Conservation (phyloP, 2,888 invertebrate genomes). For the Drepanosiphum platanoidis region DNA sequence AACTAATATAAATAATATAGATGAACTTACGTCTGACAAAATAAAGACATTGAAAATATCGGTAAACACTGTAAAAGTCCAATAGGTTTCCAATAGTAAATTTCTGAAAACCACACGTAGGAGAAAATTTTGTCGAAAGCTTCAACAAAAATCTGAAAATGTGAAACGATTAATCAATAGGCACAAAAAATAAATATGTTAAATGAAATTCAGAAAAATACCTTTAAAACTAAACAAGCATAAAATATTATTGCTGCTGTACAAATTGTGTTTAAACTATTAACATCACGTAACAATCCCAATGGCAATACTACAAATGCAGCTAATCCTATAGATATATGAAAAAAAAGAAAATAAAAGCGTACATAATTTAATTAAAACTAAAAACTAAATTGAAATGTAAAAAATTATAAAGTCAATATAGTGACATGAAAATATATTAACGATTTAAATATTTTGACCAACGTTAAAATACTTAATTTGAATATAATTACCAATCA, state of each 20-base stretch:
- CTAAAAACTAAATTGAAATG: too few species aligned
- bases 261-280: slow-evolving; percentile 87
- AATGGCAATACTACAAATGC: slow-evolving; percentile 88
- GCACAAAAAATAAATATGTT: not conserved
- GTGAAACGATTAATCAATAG: not conserved
- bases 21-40: slow-evolving; percentile 88
- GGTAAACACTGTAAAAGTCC: slow-evolving; percentile 92
- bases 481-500: slow-evolving; percentile 68
- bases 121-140: slow-evolving; percentile 79
- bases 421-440: not conserved
- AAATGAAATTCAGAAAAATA: slow-evolving; percentile 67
- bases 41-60: slow-evolving; percentile 95
- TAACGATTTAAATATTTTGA: not conserved
- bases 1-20: slow-evolving; percentile 9
- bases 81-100: slow-evolving; percentile 83
- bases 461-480: slow-evolving; percentile 64
- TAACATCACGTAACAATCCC: slow-evolving; percentile 87
- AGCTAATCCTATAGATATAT: slow-evolving; percentile 72
- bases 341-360: slow-evolving; percentile 70
- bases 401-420: too few species aligned
- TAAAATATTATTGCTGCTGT: slow-evolving; percentile 93
- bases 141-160: slow-evolving; percentile 78
- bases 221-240: slow-evolving; percentile 86
- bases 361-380: not conserved
- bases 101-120: slow-evolving; percentile 78